phyloP scores from a whole-genome alignment of 1,140 invertebrate species.

The Condylostylus longicornis region DNA sequence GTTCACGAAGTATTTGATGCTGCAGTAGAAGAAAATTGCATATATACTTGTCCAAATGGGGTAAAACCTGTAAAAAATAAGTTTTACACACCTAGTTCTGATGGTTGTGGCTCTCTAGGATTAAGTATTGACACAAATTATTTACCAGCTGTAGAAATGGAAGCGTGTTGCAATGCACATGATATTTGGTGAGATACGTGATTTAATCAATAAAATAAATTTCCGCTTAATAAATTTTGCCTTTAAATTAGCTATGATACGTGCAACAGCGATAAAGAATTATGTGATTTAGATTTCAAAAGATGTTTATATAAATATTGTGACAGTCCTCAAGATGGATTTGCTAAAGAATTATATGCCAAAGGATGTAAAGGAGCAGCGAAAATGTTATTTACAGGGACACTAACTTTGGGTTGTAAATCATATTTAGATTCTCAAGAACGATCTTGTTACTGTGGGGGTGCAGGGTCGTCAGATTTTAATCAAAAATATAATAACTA shows the following conservation, averaged over 20 bases:
- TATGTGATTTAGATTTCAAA: slow-evolving; percentile 75
- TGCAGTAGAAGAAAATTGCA: slow-evolving; percentile 66
- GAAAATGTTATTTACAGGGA: slow-evolving; percentile 68
- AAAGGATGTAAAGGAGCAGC: slow-evolving; percentile 69
- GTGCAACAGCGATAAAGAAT: slow-evolving; percentile 68
- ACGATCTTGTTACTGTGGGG: slow-evolving; percentile 59
- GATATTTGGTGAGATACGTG: slow-evolving; percentile 85
- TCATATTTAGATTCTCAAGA: slow-evolving; percentile 65
- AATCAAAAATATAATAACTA: too few species aligned
- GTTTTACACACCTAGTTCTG: slow-evolving; percentile 52
- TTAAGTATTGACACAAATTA: slow-evolving; percentile 58
- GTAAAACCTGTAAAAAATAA: slow-evolving; percentile 48
- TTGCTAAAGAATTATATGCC: slow-evolving; percentile 43
- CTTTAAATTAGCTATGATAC: slow-evolving; percentile 87
- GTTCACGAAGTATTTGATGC: slow-evolving; percentile 70
- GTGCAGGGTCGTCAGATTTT: background rate
- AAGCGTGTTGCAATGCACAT: slow-evolving; percentile 68
- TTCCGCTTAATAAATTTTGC: too few species aligned
- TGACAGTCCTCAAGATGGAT: slow-evolving; percentile 45
- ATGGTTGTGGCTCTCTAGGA: slow-evolving; percentile 70
- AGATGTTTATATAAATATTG: slow-evolving; percentile 71
- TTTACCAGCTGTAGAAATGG: slow-evolving; percentile 60
- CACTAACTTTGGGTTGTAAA: slow-evolving; percentile 65
- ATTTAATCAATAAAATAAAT: too few species aligned
- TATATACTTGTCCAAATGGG: slow-evolving; percentile 59